A percentile compares a stretch with the other conserved stretches of the same genome.
Evolutionary conservation across 1,140 invertebrate species (phyloP).

Genomic region (Agraylea sexmaculata): DNA sequence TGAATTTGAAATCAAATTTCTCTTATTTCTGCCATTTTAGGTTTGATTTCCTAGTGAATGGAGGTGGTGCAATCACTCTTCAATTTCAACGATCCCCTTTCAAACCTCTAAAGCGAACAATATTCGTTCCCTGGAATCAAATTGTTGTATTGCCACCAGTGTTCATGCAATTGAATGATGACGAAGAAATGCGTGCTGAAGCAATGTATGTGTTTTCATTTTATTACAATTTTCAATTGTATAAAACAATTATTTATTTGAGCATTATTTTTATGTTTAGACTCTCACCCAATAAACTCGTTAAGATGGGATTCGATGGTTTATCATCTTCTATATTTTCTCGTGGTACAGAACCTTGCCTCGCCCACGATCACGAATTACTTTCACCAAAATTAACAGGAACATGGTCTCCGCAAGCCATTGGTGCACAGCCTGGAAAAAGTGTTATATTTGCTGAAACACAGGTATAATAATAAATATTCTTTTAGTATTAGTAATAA

Average conservation of each 20-base stretch:
- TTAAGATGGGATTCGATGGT: constrained; percentile 15
- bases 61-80: constrained; percentile 93
- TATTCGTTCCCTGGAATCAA: constrained; percentile 92
- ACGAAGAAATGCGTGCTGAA: constrained; percentile 45
- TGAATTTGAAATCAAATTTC: constrained; percentile 1
- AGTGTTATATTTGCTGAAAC: constrained; percentile 79
- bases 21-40: constrained; percentile 46
- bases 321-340: constrained; percentile 18
- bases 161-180: constrained; percentile 72
- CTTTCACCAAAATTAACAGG: constrained; percentile 71
- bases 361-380: constrained; percentile 74
- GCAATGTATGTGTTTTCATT: constrained; percentile 35
- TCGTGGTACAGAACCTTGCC: constrained; percentile 47
- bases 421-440: constrained; percentile 68
- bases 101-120: constrained; percentile 69
- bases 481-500: background rate
- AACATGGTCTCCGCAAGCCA: constrained; percentile 74
- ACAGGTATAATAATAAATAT: constrained; percentile 48
- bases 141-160: constrained; percentile 83
- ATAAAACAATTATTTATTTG: background rate
- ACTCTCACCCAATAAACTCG: constrained; percentile 11
- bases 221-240: constrained; percentile 4
- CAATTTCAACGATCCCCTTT: constrained; percentile 93
- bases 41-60: constrained; percentile 98
- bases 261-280: constrained; percentile 8